Evolutionary conservation across 2,797 vertebrate genomes (phyloP), one percentile per base, ranked within the genome.

Genomic region (Falco berigora): DNA sequence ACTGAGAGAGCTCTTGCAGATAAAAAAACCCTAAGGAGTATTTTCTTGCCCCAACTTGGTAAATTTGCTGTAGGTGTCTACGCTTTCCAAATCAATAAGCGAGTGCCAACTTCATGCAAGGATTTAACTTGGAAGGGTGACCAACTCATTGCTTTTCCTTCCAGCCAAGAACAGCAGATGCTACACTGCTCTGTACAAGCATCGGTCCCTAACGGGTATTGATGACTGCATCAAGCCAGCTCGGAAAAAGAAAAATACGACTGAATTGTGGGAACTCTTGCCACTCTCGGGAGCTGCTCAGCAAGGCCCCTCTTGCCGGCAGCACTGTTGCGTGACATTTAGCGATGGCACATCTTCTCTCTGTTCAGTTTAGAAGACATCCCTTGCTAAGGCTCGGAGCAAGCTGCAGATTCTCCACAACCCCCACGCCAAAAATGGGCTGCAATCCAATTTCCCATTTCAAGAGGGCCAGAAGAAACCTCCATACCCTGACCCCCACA

Each of bases 91-190:
- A 90, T 86, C 79, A 61, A 92, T 44, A 84, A 73, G 52, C 24
- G 32, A 71, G 42, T 46, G 49, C 47, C 87, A 92, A 21, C 74
- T 47, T 20, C 64, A 52, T 12, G 59, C 58, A 32, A 73, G 47
- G 38, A 61, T 84, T 90, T 86, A 58, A 62, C 80, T 63, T 63
- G 88, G 79, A 86, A 92, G 55, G 20, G 5, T 50, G 53, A 73
- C 44, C 83, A 82, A 10, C 66, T 69, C 22, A 1, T 13, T 62
- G 86, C 42, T 66, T 78, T 80, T 92, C n/a, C 85, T 71, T 69
- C 11, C 83, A 93, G 94, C 58, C 83, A 84, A 82, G 86, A 96
- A 59, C 30, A 78, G 66, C 92, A 94, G 86, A 87, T 89, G 92
- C 66, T 84, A 15, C 8, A 4, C 68, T 42, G 76, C 82, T 84